These are phyloP conservation scores for Gandaritis pyraliata DNA, from an alignment of 2,888 invertebrate genomes.

Conservation along the genomic window DNA sequence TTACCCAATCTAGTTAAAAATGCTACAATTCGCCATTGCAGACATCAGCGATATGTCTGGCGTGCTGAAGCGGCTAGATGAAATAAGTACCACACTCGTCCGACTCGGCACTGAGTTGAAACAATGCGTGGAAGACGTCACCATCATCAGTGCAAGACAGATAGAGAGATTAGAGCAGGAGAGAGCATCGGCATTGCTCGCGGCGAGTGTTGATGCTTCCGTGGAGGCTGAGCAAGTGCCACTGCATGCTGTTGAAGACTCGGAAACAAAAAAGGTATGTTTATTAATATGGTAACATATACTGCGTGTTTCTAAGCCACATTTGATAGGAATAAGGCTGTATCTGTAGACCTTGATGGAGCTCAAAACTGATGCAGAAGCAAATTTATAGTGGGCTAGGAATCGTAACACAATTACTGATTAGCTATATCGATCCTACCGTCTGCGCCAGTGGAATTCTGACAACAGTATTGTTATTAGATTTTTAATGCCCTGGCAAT, in stretches of 20 bases:
- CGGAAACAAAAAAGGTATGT: constrained; percentile 89
- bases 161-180: constrained; percentile 86
- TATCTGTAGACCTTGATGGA: too few relatives aligned
- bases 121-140: constrained; percentile 89
- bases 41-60: constrained; percentile 64
- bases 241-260: constrained; percentile 81
- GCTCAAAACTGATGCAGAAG: too few relatives aligned
- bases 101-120: constrained; percentile 89
- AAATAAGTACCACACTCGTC: constrained; percentile 87
- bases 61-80: constrained; percentile 87
- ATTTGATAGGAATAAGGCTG: too few relatives aligned
- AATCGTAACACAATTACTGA: too few relatives aligned
- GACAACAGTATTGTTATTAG: too few relatives aligned
- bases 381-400: too few relatives aligned
- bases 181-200: constrained; percentile 86
- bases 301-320: too few relatives aligned
- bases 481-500: too few relatives aligned
- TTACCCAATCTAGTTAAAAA: background rate
- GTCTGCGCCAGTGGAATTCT: background rate
- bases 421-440: background rate
- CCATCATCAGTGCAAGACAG: constrained; percentile 86
- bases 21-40: constrained; percentile 16
- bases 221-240: constrained; percentile 82
- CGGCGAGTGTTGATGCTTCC: constrained; percentile 87
- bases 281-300: background rate